These are phyloP conservation scores for Yponomeuta cagnagella DNA, from an alignment of 2,888 invertebrate genomes.

Conservation along the genomic window DNA sequence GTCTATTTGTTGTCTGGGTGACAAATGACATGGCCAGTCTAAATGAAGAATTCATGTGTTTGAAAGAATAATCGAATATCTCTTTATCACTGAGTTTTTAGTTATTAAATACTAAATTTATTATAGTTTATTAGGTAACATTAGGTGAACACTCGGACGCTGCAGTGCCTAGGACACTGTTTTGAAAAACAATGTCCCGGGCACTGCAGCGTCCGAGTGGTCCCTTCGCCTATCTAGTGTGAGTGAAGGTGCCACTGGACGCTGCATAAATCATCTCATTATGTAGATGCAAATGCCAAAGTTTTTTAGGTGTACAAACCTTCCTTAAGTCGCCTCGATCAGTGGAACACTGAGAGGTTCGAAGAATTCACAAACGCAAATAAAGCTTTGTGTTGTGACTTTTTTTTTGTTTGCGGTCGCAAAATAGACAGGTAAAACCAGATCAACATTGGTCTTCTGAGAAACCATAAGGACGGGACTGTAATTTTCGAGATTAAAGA, in stretches of 20 bases:
- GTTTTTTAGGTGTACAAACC: neutral
- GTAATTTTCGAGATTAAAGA: conserved; percentile 8
- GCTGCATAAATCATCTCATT: too few species aligned
- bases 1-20: neutral
- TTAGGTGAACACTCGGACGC: too few species aligned
- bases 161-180: too few species aligned
- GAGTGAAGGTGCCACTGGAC: too few species aligned
- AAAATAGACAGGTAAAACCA: conserved; percentile 16
- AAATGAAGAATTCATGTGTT: neutral
- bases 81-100: too few species aligned
- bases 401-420: conserved; percentile 33
- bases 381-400: conserved; percentile 33
- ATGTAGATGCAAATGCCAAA: too few species aligned
- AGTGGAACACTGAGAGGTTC: conserved; percentile 28
- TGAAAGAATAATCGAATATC: neutral
- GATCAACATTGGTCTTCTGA: conserved; percentile 11
- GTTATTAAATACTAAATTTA: too few species aligned
- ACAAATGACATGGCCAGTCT: neutral
- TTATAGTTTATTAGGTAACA: too few species aligned
- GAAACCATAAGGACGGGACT: conserved; percentile 10
- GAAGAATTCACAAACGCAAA: conserved; percentile 51
- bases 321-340: neutral
- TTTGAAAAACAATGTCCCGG: too few species aligned
- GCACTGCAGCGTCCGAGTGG: too few species aligned
- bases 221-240: too few species aligned